A percentile compares a stretch with the other conserved stretches of the same genome.
phyloP scores from a whole-genome alignment of 2,888 invertebrate species.

The Eristalis intricaria region DNA sequence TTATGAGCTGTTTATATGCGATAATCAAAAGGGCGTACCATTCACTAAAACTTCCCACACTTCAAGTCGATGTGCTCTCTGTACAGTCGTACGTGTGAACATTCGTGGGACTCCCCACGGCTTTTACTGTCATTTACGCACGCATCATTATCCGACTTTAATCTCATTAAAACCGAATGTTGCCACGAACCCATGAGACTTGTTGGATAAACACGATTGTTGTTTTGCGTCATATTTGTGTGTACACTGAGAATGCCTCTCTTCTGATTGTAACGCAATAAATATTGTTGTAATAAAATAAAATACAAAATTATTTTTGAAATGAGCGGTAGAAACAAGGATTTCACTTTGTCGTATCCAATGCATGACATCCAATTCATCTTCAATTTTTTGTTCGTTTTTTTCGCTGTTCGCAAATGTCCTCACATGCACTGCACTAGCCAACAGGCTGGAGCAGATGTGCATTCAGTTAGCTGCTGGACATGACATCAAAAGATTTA shows the following conservation, averaged over 20 bases:
- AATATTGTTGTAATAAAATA: background rate
- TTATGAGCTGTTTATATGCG: conserved; percentile 1
- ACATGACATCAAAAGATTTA: conserved; percentile 14
- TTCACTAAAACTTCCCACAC: background rate
- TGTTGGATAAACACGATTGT: background rate
- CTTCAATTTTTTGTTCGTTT: background rate
- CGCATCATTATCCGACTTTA: conserved; percentile 20
- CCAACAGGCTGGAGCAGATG: background rate
- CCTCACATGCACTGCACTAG: background rate
- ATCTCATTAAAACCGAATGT: conserved; percentile 27
- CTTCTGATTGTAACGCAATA: background rate
- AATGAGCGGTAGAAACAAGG: background rate
- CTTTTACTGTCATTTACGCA: background rate
- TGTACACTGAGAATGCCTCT: background rate
- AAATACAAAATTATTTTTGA: background rate
- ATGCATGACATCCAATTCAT: background rate
- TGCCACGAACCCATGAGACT: background rate
- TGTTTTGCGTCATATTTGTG: background rate
- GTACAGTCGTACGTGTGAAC: background rate
- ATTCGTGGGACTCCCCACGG: background rate
- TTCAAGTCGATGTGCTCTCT: background rate
- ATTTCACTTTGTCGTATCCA: background rate
- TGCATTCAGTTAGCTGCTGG: background rate
- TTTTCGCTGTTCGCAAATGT: background rate
- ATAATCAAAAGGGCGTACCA: background rate